Evolutionary conservation across 1,140 invertebrate species (phyloP).

Genomic region (Lepidurus couesii): DNA sequence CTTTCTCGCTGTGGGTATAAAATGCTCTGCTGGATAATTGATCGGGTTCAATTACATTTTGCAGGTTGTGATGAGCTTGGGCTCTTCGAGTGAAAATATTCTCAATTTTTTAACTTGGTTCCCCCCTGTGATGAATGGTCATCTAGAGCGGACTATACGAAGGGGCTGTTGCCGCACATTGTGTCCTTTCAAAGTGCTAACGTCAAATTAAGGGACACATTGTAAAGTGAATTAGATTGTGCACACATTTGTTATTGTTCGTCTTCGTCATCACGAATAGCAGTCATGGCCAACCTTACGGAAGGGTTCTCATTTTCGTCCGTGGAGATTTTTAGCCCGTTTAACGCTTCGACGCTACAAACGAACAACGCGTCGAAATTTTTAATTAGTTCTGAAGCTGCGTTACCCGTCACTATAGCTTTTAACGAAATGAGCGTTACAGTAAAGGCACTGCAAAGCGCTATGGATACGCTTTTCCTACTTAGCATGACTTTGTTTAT

Average conservation of each 20-base stretch:
- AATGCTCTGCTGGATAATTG: background rate
- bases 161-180: constrained; percentile 4
- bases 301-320: background rate
- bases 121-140: background rate
- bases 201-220: background rate
- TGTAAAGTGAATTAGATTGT: background rate
- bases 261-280: background rate
- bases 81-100: background rate
- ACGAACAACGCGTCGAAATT: too few species aligned
- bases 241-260: background rate
- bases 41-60: background rate
- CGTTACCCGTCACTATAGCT: background rate
- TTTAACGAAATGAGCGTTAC: background rate
- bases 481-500: constrained; percentile 29
- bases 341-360: too few species aligned
- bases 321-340: background rate
- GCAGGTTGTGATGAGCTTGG: constrained; percentile 5
- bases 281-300: background rate
- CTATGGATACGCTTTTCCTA: constrained; percentile 23
- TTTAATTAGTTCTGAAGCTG: background rate
- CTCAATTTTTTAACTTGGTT: background rate
- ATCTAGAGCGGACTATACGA: constrained; percentile 8
- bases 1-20: background rate
- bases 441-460: constrained; percentile 4
- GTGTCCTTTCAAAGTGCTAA: background rate